Evolutionary conservation across 1,140 invertebrate genomes (phyloP).

Genomic region (Argopecten irradians): DNA sequence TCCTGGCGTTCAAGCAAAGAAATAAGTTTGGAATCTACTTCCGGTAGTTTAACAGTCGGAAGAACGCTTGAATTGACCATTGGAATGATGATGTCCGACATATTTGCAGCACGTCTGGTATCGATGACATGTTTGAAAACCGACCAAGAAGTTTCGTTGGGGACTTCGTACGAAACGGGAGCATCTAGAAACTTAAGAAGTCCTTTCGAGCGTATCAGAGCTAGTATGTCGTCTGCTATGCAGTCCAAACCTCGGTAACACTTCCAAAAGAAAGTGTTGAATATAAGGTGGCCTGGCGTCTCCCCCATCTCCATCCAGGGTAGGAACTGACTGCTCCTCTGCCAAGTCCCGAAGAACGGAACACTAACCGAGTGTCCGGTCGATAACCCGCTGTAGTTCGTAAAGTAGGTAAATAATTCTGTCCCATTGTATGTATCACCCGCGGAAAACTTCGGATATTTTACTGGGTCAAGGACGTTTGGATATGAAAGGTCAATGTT

Average conservation of each 20-base stretch:
- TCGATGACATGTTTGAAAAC: conserved; percentile 54
- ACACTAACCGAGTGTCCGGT: conserved; percentile 24
- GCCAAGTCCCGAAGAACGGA: conserved; percentile 45
- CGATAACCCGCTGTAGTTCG: conserved; percentile 33
- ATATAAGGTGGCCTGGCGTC: conserved; percentile 51
- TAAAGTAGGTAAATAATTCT: conserved; percentile 51
- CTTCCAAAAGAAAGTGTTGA: conserved; percentile 53
- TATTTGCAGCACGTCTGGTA: conserved; percentile 38
- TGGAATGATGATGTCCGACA: conserved; percentile 55
- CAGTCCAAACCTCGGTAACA: conserved; percentile 42
- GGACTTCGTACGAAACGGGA: conserved; percentile 44
- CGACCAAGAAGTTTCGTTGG: conserved; percentile 58
- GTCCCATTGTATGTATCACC: conserved; percentile 52
- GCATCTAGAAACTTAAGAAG: conserved; percentile 47
- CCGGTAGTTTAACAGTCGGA: background rate
- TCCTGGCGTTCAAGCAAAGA: conserved; percentile 30
- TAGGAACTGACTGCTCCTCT: conserved; percentile 49
- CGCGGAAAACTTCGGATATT: conserved; percentile 51
- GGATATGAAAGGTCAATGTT: conserved; percentile 52
- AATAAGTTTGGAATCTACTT: conserved; percentile 45
- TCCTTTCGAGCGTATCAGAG: conserved; percentile 36
- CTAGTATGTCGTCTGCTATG: conserved; percentile 52
- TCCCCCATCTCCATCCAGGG: conserved; percentile 58
- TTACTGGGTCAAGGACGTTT: conserved; percentile 48
- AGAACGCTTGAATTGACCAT: conserved; percentile 36